Conservation (phyloP, 1,140 invertebrate species). For the Bombus fervidus region DNA sequence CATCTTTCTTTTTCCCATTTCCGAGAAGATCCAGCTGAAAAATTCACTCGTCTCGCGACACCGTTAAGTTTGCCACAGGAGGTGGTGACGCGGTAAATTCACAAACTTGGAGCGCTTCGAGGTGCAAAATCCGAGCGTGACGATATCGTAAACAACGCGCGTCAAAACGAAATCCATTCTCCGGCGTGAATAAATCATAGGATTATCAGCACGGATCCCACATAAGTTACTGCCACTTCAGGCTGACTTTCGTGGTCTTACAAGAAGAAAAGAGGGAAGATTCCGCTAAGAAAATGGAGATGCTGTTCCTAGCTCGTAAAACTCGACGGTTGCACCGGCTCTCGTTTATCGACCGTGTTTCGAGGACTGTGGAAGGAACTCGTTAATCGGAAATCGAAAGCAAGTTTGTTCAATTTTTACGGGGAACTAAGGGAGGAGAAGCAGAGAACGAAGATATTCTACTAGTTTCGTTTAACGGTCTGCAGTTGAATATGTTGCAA, state of each 20-base stretch:
- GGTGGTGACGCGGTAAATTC: neutral
- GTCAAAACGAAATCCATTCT: conserved; percentile 37
- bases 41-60: too few species aligned
- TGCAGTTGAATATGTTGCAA: neutral
- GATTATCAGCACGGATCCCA: conserved; percentile 15
- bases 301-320: neutral
- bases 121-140: neutral
- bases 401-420: neutral
- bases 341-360: neutral
- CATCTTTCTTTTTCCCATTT: neutral
- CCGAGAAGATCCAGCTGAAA: too few species aligned
- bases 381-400: neutral
- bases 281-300: neutral
- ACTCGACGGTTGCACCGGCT: neutral
- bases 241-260: neutral
- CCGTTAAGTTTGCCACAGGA: too few species aligned
- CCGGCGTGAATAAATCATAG: conserved; percentile 38
- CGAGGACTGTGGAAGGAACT: neutral
- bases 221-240: neutral
- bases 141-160: conserved; percentile 33
- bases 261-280: too few species aligned
- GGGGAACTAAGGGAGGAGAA: neutral
- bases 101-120: neutral
- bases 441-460: neutral
- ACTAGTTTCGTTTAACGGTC: neutral